Evolutionary conservation across 2,113 vertebrate genomes (phyloP).

Genomic region (Saccopteryx bilineata): DNA sequence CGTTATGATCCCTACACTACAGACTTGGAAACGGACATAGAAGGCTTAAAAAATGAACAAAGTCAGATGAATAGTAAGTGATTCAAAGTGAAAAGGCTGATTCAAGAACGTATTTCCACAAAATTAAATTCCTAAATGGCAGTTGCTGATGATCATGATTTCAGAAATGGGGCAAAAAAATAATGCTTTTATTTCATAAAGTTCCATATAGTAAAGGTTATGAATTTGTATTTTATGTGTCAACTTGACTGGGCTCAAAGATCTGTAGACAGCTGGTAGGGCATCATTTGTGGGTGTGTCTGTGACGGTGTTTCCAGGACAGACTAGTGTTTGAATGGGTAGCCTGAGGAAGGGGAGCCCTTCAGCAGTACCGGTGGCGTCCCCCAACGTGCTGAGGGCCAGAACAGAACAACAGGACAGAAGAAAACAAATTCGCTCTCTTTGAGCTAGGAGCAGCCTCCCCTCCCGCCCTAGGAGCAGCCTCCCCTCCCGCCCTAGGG

Average conservation of each 20-base stretch:
- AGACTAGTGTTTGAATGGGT: background rate
- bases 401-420: background rate
- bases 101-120: background rate
- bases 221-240: background rate
- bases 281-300: background rate
- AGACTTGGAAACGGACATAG: background rate
- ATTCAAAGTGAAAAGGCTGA: background rate
- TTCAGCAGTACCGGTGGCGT: background rate
- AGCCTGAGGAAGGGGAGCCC: background rate
- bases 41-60: background rate
- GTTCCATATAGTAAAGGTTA: background rate
- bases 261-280: background rate
- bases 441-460: background rate
- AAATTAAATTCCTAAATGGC: conserved; percentile 24
- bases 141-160: background rate
- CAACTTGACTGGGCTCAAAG: background rate
- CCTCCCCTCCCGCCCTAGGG: background rate
- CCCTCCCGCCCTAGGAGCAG: background rate
- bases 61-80: background rate
- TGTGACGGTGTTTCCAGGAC: background rate
- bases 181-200: background rate
- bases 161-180: background rate
- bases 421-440: background rate
- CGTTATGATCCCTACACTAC: background rate
- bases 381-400: background rate